Evolutionary conservation across 2,888 invertebrate genomes (phyloP), one percentile per base, ranked within the genome.

Genomic region (Drosophila mulleri): DNA sequence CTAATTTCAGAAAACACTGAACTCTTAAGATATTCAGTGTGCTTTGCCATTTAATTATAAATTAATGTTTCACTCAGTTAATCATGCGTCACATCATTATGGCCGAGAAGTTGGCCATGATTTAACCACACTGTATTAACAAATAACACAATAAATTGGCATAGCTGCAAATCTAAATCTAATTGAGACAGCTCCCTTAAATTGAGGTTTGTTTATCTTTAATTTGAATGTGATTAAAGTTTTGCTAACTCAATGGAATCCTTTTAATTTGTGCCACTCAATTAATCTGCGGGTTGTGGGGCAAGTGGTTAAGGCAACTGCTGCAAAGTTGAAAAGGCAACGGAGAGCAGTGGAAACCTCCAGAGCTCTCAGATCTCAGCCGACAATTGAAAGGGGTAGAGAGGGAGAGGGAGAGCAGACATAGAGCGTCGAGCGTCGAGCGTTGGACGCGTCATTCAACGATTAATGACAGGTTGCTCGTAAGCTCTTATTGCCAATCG

Each of bases 391-490:
- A n/a, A 32, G n/a, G 32, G 11, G 0, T 8, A 20, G 20, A 37
- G 52, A 12, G 16, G 23, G 16, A 9, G 7, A n/a, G 26, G 5
- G 23, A 16, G 5, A 2, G 18, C 29, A 18, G 26, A 32, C 0
- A 7, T 14, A 20, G 20, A 23, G 16, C 2, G 20, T 5, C n/a
- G 7, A 67, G 16, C 2, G 20, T 5, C n/a, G 7, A 67, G 32
- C 11, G 11, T 11, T 1, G 35, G 35, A 8, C 52, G 35, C 14
- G 26, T 44, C 44, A 68, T 18, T 37, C 68, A 37, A n/a, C 44
- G 59, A 64, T 71, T 64, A 39, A 77, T 71, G 18, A 52, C 9
- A 56, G 61, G 35, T 56, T 64, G 59, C 59, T 20, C 39, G 14
- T n/a, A n/a, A 50, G 42, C 47, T 42, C 16, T 37, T 26, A 16